Evolutionary conservation across 2,113 vertebrate genomes (phyloP).

Genomic region (Agapornis roseicollis): DNA sequence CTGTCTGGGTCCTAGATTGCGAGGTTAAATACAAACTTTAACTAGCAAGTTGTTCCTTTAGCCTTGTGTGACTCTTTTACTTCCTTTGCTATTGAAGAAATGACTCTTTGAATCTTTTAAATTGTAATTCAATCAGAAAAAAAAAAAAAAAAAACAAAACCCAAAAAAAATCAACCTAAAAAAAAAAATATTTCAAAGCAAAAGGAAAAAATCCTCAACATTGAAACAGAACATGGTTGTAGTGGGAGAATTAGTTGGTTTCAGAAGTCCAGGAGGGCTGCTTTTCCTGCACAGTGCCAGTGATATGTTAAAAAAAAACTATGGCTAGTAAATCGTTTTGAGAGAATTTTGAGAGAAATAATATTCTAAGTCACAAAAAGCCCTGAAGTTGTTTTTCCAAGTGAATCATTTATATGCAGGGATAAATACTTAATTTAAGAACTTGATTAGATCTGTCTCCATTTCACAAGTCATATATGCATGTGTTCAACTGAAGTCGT

Average conservation of each 20-base stretch:
- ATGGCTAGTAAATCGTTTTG: neutral
- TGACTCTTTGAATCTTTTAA: neutral
- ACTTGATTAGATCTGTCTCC: neutral
- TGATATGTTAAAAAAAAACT: accelerated
- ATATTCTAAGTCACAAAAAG: neutral
- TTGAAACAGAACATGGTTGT: neutral
- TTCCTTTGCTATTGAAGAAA: neutral
- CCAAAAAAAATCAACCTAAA: too few species aligned
- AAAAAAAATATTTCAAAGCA: neutral
- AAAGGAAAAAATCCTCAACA: neutral
- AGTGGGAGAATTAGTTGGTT: neutral
- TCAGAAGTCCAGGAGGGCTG: neutral
- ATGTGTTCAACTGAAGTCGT: neutral
- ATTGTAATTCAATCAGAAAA: neutral
- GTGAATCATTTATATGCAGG: neutral
- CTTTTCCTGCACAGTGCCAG: neutral
- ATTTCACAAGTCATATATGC: neutral
- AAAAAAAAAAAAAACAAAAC: neutral
- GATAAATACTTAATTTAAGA: neutral
- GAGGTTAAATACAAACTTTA: neutral
- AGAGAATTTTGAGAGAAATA: neutral
- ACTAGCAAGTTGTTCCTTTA: neutral
- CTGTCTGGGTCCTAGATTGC: constrained; percentile 34
- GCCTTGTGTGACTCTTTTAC: neutral
- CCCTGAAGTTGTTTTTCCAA: neutral